A percentile compares a stretch with the other conserved stretches of the same genome.
Evolutionary conservation across 2,797 vertebrate species (phyloP).

Genomic region (Eospalax fontanierii): DNA sequence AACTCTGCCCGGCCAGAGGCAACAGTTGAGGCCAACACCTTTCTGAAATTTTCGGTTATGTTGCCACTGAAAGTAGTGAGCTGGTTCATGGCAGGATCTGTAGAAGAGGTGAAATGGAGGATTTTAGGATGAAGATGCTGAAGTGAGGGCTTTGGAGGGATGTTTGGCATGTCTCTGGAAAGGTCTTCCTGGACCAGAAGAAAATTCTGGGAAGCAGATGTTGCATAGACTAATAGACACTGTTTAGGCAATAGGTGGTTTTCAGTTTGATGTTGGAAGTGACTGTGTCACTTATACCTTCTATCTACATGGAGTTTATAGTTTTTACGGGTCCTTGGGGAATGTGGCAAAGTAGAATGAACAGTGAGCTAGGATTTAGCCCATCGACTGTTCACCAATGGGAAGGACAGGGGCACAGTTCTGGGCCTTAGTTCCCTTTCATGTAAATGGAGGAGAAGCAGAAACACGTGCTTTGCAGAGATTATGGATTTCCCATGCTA

Average conservation of each 20-base stretch:
- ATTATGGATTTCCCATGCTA: not conserved
- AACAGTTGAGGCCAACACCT: not conserved
- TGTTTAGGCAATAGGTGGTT: not conserved
- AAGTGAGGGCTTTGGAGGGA: not conserved
- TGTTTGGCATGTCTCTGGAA: not conserved
- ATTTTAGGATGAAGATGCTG: not conserved
- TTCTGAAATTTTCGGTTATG: not conserved
- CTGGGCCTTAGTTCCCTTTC: constrained; percentile 30
- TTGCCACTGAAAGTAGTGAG: not conserved
- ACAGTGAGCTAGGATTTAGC: not conserved
- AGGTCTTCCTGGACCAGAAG: constrained; percentile 17
- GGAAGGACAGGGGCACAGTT: not conserved
- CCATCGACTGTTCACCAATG: not conserved
- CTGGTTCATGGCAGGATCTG: not conserved
- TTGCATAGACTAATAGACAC: not conserved
- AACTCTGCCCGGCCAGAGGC: constrained; percentile 17
- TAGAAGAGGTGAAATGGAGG: not conserved
- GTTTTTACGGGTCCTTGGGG: not conserved
- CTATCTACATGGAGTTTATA: not conserved
- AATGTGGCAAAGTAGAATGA: not conserved
- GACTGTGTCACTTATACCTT: not conserved
- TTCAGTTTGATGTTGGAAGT: not conserved
- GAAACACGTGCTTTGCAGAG: not conserved
- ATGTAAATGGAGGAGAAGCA: constrained; percentile 7
- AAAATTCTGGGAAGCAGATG: constrained; percentile 4